Conservation (phyloP, 2,888 invertebrate species). For the Heteromurus nitidus region DNA sequence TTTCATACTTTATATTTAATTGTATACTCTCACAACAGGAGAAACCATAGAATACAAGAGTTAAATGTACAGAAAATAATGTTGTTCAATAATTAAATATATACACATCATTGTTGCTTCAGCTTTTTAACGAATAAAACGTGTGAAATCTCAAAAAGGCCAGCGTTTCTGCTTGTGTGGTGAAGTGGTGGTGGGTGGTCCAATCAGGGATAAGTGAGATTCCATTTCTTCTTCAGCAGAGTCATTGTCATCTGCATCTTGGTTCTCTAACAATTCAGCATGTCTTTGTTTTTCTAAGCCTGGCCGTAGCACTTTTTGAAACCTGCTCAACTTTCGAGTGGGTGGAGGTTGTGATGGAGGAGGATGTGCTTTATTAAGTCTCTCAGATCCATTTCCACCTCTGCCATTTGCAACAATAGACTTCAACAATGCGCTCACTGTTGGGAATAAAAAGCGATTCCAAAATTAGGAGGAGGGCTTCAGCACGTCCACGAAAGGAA, state of each 20-base stretch:
- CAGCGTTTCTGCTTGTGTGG: slow-evolving; percentile 32
- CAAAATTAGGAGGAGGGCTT: too few species aligned
- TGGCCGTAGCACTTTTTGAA: slow-evolving; percentile 24
- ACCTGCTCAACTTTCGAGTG: slow-evolving; percentile 14
- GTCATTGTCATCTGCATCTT: slow-evolving; percentile 15
- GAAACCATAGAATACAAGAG: too few species aligned
- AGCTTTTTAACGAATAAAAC: too few species aligned
- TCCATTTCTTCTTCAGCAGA: slow-evolving; percentile 19
- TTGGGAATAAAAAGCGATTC: too few species aligned
- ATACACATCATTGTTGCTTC: too few species aligned
- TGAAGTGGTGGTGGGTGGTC: background rate
- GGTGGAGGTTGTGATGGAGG: background rate
- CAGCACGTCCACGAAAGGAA: too few species aligned
- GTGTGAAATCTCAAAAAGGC: too few species aligned
- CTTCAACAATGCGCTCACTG: slow-evolving; percentile 11
- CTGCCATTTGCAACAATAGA: background rate
- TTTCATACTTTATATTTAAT: too few species aligned
- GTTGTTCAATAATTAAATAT: too few species aligned
- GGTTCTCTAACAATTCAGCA: slow-evolving; percentile 37
- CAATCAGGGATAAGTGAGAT: slow-evolving; percentile 10
- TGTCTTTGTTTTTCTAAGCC: slow-evolving; percentile 23
- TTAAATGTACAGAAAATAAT: too few species aligned
- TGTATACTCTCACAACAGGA: too few species aligned
- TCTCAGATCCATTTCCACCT: background rate
- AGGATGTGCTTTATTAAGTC: slow-evolving; percentile 25